phyloP scores from a whole-genome alignment of 2,113 vertebrate genomes.

The Vombatus ursinus region DNA sequence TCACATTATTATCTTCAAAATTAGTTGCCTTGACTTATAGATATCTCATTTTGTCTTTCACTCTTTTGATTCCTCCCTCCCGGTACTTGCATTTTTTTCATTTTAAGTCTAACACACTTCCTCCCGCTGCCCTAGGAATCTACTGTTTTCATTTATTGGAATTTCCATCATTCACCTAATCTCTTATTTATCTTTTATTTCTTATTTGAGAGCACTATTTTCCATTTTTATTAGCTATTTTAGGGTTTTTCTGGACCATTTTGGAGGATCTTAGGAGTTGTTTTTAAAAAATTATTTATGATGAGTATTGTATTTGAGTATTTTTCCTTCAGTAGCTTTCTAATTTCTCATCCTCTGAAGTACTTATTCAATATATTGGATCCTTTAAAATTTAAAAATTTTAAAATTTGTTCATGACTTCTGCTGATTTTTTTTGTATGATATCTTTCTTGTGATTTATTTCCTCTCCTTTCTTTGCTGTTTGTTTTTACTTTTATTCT shows the following conservation, averaged over 20 bases:
- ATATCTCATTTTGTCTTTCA: neutral
- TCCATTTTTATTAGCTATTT: neutral
- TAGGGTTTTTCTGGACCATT: neutral
- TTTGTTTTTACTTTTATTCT: neutral
- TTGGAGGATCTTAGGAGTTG: neutral
- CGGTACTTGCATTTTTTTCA: neutral
- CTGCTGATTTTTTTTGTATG: neutral
- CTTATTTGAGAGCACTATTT: neutral
- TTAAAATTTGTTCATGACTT: neutral
- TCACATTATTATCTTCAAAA: neutral
- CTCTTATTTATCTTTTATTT: neutral
- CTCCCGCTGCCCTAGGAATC: neutral
- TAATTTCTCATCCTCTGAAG: neutral
- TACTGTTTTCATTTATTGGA: neutral
- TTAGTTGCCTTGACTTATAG: neutral
- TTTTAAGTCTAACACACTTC: neutral
- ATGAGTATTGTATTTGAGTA: neutral
- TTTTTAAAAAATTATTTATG: neutral
- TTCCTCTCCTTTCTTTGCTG: neutral
- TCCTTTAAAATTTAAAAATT: neutral
- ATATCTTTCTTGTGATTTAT: neutral
- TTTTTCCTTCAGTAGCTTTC: too few relatives aligned
- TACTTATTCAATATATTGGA: neutral
- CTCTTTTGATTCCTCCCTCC: neutral
- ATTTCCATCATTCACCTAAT: neutral